Evolutionary conservation across 1,140 invertebrate genomes (phyloP), one percentile per base, ranked within the genome.

Genomic region (Bradysia coprophila): DNA sequence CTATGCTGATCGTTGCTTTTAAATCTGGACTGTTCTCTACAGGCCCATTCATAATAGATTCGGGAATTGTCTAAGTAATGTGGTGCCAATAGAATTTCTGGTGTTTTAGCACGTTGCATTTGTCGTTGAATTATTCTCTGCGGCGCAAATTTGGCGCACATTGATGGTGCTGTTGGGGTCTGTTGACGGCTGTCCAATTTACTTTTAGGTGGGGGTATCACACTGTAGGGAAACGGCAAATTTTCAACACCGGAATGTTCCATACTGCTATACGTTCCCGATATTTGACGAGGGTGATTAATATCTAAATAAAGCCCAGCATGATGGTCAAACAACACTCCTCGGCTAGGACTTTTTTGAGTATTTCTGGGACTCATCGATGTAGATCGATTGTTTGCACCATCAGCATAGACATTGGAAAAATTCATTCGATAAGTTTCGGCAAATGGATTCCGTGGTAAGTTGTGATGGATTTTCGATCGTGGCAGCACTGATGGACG

Each of bases 1-100:
- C 4, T 18, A 5, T 41, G 22, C 8, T 28, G 6, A 19, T 10
- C 21, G 31, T 28, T 41, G 11, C 22, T 8, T 41, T 13, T 11
- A 8, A 22, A 11, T 22, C 39, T 34, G 19, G 20, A 4, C 13
- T 8, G 24, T 44, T 64, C 63, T 4, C 63, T 52, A 8, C 57
- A 51, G n/a, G 60, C 57, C 65, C 65, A 67, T 45, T 67, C 62
- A 33, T 64, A 67, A 52, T 64, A 66, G 4, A 60, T 56, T 38
- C 61, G 61, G 22, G 61, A 42, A 36, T 45, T 45, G 18, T 67
- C 64, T 34, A 72, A 60, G 58, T 80, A 84, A 45, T 81, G 73
- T 3, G 82, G 81, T 1, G 80, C 73, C 2, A 86, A 56, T 21
- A 87, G 55, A 40, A 87, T 77, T 62, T 86, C 81, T 0, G 81